Conservation (phyloP, 2,797 vertebrate species). For the Carduelis carduelis region DNA sequence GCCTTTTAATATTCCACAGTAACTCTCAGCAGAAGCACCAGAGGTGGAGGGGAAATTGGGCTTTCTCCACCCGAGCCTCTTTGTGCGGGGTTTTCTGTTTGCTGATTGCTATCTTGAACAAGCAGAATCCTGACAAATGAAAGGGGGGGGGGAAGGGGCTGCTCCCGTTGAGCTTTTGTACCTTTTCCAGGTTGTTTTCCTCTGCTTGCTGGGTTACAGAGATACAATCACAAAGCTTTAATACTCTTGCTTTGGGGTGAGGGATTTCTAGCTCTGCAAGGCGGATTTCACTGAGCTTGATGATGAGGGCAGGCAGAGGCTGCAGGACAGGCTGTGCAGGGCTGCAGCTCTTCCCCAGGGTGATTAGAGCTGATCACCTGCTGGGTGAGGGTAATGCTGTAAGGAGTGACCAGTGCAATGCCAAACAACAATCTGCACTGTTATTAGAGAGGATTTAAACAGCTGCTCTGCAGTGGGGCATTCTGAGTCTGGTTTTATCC, state of each 20-base stretch:
- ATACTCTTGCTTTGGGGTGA: neutral
- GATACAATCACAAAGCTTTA: neutral
- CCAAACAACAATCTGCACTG: neutral
- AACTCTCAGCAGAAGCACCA: neutral
- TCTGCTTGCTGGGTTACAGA: neutral
- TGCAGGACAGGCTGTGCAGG: neutral
- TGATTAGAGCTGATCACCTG: fast-evolving
- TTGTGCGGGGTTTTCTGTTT: neutral
- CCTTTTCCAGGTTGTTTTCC: neutral
- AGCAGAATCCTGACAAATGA: neutral
- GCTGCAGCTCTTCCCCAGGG: neutral
- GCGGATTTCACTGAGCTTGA: neutral
- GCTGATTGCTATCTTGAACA: neutral
- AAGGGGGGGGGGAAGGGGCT: neutral
- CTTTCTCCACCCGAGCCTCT: neutral
- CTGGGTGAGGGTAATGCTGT: neutral
- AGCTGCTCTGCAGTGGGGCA: neutral
- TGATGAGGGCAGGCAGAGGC: neutral
- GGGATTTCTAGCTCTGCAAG: neutral
- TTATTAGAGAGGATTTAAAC: neutral
- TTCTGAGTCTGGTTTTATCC: neutral
- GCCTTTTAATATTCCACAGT: neutral
- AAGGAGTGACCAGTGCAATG: neutral
- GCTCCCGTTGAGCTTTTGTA: neutral
- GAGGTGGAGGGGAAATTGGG: neutral